Percentiles rank a stretch among this genome's conserved stretches.
Conservation (phyloP, 2,113 vertebrate genomes). For the Clarias magur region DNA sequence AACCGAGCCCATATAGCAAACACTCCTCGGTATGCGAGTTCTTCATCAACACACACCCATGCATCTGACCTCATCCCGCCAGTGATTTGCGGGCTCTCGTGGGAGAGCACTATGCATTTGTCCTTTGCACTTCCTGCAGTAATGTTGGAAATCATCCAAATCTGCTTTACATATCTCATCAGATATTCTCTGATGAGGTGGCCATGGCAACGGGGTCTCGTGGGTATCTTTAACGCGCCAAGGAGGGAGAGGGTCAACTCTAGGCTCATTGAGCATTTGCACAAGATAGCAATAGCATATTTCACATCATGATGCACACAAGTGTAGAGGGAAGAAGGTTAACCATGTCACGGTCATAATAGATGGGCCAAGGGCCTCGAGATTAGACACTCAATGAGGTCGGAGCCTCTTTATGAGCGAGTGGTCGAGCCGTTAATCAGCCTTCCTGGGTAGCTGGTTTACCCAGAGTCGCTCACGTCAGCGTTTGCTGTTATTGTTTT, state of each 20-base stretch:
- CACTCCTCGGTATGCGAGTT: constrained; percentile 62
- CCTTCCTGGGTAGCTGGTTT: constrained; percentile 38
- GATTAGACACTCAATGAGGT: constrained; percentile 67
- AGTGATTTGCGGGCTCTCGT: constrained; percentile 44
- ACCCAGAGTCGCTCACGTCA: background rate
- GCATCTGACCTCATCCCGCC: constrained; percentile 34
- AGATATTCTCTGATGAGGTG: constrained; percentile 55
- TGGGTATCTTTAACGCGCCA: constrained; percentile 46
- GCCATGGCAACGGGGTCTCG: constrained; percentile 62
- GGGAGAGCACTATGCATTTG: constrained; percentile 17
- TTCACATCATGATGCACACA: constrained; percentile 57
- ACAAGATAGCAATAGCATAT: constrained; percentile 48
- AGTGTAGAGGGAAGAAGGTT: constrained; percentile 44
- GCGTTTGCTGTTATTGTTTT: background rate
- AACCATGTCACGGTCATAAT: constrained; percentile 59
- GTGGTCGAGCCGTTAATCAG: constrained; percentile 64
- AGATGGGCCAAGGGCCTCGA: constrained; percentile 57
- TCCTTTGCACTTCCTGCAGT: constrained; percentile 33
- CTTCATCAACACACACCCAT: constrained; percentile 50
- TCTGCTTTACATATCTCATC: constrained; percentile 34
- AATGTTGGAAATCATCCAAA: constrained; percentile 56
- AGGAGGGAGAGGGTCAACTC: constrained; percentile 23
- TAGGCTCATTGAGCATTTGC: constrained; percentile 33
- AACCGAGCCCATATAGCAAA: constrained; percentile 56
- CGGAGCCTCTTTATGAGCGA: constrained; percentile 56